Conservation (phyloP, 2,888 invertebrate genomes). For the Toxonevra muliebris region DNA sequence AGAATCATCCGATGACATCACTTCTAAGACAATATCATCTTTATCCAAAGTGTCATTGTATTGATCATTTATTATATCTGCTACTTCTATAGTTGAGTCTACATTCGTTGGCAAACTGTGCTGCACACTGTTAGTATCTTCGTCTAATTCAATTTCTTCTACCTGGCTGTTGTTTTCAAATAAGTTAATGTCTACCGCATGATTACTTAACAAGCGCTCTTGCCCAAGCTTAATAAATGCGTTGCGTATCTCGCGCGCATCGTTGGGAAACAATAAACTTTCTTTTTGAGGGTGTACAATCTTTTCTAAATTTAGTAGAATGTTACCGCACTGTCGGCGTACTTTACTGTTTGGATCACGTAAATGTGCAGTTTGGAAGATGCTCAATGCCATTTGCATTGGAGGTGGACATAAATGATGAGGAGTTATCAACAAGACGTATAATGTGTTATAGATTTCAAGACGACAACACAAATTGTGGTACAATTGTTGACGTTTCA, state of each 20-base stretch:
- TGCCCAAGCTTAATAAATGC: constrained; percentile 41
- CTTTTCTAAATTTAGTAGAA: constrained; percentile 48
- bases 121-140: constrained; percentile 14
- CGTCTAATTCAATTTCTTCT: background rate
- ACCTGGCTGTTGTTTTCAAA: constrained; percentile 2
- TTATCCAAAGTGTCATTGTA: background rate
- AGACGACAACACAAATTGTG: constrained; percentile 46
- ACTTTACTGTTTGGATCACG: constrained; percentile 44
- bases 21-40: background rate
- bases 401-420: constrained; percentile 55
- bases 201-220: constrained; percentile 28
- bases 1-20: constrained; percentile 3
- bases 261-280: constrained; percentile 48
- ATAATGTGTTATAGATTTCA: constrained; percentile 45
- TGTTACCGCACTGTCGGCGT: constrained; percentile 40
- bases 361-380: constrained; percentile 45
- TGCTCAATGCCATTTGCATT: constrained; percentile 44
- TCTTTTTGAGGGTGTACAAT: constrained; percentile 56
- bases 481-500: constrained; percentile 40
- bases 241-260: constrained; percentile 47
- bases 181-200: no score
- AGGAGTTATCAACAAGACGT: constrained; percentile 42
- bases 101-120: no score
- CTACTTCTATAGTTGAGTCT: background rate
- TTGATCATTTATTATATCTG: background rate